Base-by-base conservation (phyloP, 2,797 vertebrate genomes). In the Rhinophrynus dorsalis region DNA sequence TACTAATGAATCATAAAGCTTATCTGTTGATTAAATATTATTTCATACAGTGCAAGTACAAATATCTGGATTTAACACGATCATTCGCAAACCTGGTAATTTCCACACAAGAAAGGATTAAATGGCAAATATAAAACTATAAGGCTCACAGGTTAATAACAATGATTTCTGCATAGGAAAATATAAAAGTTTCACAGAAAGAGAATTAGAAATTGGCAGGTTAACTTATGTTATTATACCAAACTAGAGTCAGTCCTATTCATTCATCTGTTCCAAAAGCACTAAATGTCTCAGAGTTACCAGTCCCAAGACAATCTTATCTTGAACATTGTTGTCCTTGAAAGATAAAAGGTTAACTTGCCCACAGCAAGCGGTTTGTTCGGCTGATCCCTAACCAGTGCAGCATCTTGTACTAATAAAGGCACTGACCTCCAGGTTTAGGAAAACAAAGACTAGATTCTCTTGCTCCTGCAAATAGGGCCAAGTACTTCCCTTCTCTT, bases 231-330 rank as follows among this genome's bases (percentile, higher is more conserved):
- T n/a, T 63, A 21, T 44, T 56, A 30, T 54, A 26, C 48, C 38
- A 15, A 12, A 29, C 55, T 35, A 9, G 21, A 59, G 55, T 26
- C 42, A 13, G 20, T 27, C 32, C 45, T 66, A 52, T 73, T 58
- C 55, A 66, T 42, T 20, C 44, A 59, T 44, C 27, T 45, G 47
- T 65, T 73, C 32, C 42, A 8, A 5, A 3, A 52, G 45, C 27
- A 58, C 55, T 66, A 65, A 60, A 37, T 44, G 38, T 18, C 37
- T 54, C 35, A 38, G 15, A 52, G 27, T 52, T 66, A 66, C 69
- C 45, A 66, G 62, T 73, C 69, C 54, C 61, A 73, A 66, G 62
- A 73, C 69, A 73, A 66, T 73, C 52, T 73, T 73, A 73, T 73
- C 69, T 20, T 21, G 11, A 33, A 66, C 52, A 72, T 38, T 47